These are phyloP conservation scores for Propithecus perrieri DNA, from an alignment of 2,797 vertebrate genomes.

Conservation along the genomic window DNA sequence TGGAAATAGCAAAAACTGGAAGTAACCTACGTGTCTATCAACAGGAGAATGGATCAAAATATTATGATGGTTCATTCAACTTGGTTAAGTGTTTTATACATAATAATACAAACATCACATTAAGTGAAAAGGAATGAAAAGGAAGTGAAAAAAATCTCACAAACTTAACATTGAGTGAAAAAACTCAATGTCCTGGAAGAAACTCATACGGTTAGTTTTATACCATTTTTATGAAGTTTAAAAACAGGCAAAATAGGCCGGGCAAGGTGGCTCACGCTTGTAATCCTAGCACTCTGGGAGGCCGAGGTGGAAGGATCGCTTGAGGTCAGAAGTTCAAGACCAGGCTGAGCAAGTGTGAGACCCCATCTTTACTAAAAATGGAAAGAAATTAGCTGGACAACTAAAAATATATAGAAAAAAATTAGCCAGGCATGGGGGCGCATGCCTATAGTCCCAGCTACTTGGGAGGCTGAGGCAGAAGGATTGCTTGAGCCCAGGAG, in stretches of 20 bases:
- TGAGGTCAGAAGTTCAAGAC: too few relatives aligned
- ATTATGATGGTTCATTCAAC: not conserved
- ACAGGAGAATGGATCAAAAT: not conserved
- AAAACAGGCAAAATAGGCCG: not conserved
- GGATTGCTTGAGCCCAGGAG: too few relatives aligned
- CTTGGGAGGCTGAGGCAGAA: too few relatives aligned
- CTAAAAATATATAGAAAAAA: too few relatives aligned
- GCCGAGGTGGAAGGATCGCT: too few relatives aligned
- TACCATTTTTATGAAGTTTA: not conserved
- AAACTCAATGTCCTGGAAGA: not conserved
- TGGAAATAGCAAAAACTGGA: not conserved
- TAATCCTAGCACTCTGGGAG: not conserved
- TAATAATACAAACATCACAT: not conserved
- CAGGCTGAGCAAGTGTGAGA: too few relatives aligned
- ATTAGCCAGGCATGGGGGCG: too few relatives aligned
- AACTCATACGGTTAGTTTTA: not conserved
- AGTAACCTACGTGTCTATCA: not conserved
- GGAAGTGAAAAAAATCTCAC: not conserved
- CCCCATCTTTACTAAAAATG: too few relatives aligned
- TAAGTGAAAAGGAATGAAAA: not conserved
- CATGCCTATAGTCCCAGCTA: too few relatives aligned
- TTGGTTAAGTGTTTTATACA: not conserved
- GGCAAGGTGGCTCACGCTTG: not conserved
- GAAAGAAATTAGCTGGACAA: too few relatives aligned
- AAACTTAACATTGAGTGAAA: not conserved